A percentile compares a stretch with the other conserved stretches of the same genome.
Conservation (phyloP, 2,888 invertebrate species). For the Salpingus planirostris region DNA sequence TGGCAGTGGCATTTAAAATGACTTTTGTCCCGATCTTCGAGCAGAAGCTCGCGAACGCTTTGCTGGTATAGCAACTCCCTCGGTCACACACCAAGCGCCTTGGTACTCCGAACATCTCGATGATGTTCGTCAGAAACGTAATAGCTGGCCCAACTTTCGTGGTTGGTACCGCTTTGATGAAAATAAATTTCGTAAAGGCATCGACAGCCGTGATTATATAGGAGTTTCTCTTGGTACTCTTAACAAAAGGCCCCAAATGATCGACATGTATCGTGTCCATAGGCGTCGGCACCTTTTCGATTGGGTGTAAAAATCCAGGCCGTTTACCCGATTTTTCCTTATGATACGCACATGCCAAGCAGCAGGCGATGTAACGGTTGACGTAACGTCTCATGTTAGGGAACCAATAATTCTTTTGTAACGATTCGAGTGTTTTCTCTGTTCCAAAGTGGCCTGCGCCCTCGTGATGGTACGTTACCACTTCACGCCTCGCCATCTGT, state of each 20-base stretch:
- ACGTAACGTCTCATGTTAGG: conserved; percentile 15
- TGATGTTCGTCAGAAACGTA: conserved; percentile 3
- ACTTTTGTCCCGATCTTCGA: conserved; percentile 18
- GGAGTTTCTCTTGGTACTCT: neutral
- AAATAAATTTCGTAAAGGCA: neutral
- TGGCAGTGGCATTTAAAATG: conserved; percentile 19
- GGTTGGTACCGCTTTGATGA: conserved; percentile 7
- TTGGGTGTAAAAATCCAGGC: conserved; percentile 6
- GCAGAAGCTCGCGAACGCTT: conserved; percentile 19
- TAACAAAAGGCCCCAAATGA: neutral
- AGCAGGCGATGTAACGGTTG: conserved; percentile 12
- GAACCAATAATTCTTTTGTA: conserved; percentile 17
- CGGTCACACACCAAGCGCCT: conserved; percentile 21
- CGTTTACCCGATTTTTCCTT: conserved; percentile 4
- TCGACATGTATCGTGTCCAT: neutral
- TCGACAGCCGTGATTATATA: neutral
- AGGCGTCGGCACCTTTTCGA: conserved; percentile 5
- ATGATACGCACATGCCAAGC: conserved; percentile 15
- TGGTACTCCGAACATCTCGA: conserved; percentile 22
- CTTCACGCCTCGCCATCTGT: conserved; percentile 8
- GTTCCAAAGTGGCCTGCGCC: conserved; percentile 11
- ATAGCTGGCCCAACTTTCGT: too few relatives aligned
- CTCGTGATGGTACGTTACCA: conserved; percentile 11
- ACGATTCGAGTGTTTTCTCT: conserved; percentile 11
- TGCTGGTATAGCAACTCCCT: conserved; percentile 23